A percentile compares a stretch with the other conserved stretches of the same genome.
Conservation (phyloP, 2,797 vertebrate genomes). For the Enteromius mattozi region DNA sequence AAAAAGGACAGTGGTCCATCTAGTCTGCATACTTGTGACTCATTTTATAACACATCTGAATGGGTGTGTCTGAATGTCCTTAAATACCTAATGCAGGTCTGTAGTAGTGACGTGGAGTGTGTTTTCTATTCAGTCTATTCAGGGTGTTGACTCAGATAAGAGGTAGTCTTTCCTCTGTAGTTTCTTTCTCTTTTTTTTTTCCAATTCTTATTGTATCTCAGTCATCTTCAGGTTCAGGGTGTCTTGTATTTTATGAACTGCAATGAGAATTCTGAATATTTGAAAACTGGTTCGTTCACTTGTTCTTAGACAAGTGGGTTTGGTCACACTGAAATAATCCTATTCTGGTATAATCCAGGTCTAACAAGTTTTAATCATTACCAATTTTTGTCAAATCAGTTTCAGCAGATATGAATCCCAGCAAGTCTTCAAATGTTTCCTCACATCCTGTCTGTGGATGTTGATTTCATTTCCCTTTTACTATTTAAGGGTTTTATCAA, state of each 20-base stretch:
- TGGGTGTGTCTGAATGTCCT: slow-evolving; percentile 6
- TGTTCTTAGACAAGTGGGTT: neutral
- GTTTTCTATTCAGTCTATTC: neutral
- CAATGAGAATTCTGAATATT: neutral
- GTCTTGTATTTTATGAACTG: neutral
- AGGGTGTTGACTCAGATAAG: neutral
- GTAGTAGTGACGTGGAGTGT: neutral
- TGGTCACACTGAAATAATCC: neutral
- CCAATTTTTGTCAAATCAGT: neutral
- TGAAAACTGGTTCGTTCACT: neutral
- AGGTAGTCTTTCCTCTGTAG: neutral
- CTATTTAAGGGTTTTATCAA: neutral
- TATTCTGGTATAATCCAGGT: neutral
- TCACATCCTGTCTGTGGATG: neutral
- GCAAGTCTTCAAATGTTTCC: neutral
- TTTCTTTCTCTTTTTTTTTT: neutral
- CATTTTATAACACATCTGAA: neutral
- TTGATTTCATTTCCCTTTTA: slow-evolving; percentile 10
- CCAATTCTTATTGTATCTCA: neutral
- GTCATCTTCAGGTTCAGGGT: neutral
- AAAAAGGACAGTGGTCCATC: neutral
- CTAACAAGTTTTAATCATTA: too few relatives aligned
- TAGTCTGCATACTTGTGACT: neutral
- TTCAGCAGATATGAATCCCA: neutral
- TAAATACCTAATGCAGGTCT: slow-evolving; percentile 1